Evolutionary conservation across 2,888 invertebrate species (phyloP), one percentile per base, ranked within the genome.

Genomic region (Acanthosoma haemorrhoidale): DNA sequence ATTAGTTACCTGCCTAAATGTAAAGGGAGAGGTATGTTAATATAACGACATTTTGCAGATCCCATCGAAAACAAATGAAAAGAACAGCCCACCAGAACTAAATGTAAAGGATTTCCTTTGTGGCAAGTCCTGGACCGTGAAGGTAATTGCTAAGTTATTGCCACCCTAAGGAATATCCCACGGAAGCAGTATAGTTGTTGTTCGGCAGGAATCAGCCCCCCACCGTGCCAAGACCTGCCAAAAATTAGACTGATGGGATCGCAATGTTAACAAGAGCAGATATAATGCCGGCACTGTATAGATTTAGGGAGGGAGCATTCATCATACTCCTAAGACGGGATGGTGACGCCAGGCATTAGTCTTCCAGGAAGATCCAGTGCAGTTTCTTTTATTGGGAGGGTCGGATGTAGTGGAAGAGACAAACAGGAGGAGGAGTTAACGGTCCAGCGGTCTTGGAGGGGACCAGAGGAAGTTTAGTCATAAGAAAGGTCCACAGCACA

Each of bases 371-470:
- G 25, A n/a, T 21, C 13, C n/a, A 25, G 5, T 11, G 25, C 51
- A 51, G 51, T 51, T 51, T 51, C 51, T 51, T 51, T 51, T 51
- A 51, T 51, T 51, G 51, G 21, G 51, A 51, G 51, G 51, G 51
- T 13, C 51, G 51, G 51, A 51, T 51, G 51, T 51, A 51, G 51
- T 25, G 51, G 51, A 51, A 51, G 51, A 51, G 51, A 51, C 51
- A 51, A 51, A 51, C 51, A 51, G 51, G 51, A 51, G 41, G 41
- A 41, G 51, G 51, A 51, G 51, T 51, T 51, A 51, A 25, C 51
- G 51, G n/a, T 51, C 25, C 51, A 51, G 25, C 51, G 51, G 51
- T 8, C n/a, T 8, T n/a, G 51, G 51, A 51, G 51, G 51, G 51
- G 51, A 11, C 2, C 51, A 5, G n/a, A 51, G 25, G 11, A 43